Conservation (phyloP, 37 sponge, comb jelly and placozoan genomes). For the Halichondria panicea region DNA sequence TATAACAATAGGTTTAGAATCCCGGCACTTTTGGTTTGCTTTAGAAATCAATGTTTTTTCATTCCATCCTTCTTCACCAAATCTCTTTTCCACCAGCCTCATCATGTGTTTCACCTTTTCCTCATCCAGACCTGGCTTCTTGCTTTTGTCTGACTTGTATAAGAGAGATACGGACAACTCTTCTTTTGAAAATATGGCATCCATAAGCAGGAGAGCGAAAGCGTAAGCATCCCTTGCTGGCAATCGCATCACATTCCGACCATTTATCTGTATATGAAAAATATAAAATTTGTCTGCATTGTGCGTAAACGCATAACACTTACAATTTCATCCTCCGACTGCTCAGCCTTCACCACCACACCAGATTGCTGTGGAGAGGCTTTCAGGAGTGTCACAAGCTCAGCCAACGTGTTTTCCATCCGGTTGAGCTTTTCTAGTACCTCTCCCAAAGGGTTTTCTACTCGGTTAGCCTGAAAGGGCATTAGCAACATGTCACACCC, state of each 20-base stretch:
- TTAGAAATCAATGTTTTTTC: not conserved
- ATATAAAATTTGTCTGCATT: too few relatives aligned
- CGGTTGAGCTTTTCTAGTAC: too few relatives aligned
- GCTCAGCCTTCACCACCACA: too few relatives aligned
- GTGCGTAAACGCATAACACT: too few relatives aligned
- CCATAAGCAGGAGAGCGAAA: not conserved
- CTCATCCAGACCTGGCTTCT: not conserved
- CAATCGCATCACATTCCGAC: not conserved
- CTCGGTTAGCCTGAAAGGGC: too few relatives aligned
- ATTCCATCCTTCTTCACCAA: not conserved
- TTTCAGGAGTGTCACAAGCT: too few relatives aligned
- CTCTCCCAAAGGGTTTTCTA: too few relatives aligned
- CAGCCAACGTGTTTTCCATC: too few relatives aligned
- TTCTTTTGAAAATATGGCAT: not conserved
- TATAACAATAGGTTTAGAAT: not conserved
- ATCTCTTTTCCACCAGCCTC: not conserved
- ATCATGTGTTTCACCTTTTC: not conserved
- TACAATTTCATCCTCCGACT: too few relatives aligned
- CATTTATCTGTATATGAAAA: not conserved
- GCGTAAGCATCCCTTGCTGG: not conserved
- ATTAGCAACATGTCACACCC: too few relatives aligned
- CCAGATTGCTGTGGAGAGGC: too few relatives aligned
- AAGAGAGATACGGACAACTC: not conserved
- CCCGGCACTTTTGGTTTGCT: not conserved
- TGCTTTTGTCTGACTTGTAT: not conserved